Base-by-base conservation (phyloP, 2,888 invertebrate species). In the Leucania comma region DNA sequence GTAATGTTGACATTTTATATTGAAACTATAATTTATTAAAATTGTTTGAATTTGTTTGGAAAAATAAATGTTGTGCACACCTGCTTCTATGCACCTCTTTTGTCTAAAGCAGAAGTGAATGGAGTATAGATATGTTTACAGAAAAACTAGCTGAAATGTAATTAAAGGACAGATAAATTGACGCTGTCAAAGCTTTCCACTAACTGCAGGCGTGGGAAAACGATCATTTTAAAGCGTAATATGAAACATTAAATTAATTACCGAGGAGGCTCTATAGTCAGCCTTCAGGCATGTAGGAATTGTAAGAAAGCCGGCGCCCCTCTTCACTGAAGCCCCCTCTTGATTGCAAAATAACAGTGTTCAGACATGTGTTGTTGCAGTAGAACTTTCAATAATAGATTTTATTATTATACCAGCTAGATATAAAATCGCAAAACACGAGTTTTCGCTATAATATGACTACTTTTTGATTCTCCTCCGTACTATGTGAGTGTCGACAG, bases 231-330 rank as follows among this genome's bases (percentile, higher is more conserved):
- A n/a, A n/a, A n/a, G n/a, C n/a, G n/a, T n/a, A n/a, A n/a, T n/a
- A n/a, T n/a, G n/a, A n/a, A n/a, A 14, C 24, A 70, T 70, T 46
- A 42, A 60, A n/a, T 53, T 12, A 24, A 58, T 69, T 24, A 20
- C 24, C 10, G 20, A 46, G 51, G 10, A n/a, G 24, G 17, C 22
- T 46, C 20, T 48, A n/a, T 56, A 17, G 20, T 20, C 62, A 14
- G 29, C 29, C 26, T 60, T 61, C 29, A 48, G 35, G 14, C 62
- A 24, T 22, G 9, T 70, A 56, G 24, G 12, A 56, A 26, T 17
- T 35, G 24, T 12, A 38, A 29, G 26, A 54, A 61, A 53, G 35
- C 4, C 12, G 17, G 42, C 42, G 17, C 1, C 4, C 42, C 38
- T 14, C 14, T 14, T 38, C 14, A 14, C 14, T 14, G 14, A 3